These are phyloP conservation scores for Phyllostomus hastatus DNA, from an alignment of 2,113 vertebrate species.

Conservation along the genomic window DNA sequence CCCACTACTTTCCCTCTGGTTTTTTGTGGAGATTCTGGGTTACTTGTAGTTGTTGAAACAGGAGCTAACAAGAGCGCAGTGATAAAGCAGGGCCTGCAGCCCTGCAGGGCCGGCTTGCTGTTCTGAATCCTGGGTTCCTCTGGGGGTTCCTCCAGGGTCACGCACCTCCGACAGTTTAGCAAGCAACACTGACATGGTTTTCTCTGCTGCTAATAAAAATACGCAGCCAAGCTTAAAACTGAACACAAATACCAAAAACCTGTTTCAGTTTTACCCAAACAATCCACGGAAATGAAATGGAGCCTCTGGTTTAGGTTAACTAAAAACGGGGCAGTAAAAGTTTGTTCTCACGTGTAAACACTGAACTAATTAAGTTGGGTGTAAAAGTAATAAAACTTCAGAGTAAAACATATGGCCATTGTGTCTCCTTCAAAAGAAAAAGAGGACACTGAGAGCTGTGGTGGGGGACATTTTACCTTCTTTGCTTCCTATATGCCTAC, in stretches of 20 bases:
- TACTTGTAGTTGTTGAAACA: not conserved
- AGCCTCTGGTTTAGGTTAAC: not conserved
- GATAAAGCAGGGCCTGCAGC: not conserved
- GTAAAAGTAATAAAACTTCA: not conserved
- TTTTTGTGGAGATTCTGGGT: not conserved
- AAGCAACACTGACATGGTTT: not conserved
- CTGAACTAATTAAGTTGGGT: not conserved
- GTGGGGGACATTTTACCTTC: fast-evolving
- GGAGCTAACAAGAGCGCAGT: not conserved
- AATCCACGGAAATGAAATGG: not conserved
- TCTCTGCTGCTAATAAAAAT: not conserved
- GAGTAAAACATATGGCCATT: not conserved
- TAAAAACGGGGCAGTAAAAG: not conserved
- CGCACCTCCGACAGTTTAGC: not conserved
- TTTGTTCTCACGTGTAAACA: not conserved
- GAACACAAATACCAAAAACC: not conserved
- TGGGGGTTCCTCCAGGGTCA: not conserved
- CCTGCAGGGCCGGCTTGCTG: not conserved
- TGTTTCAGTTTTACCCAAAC: not conserved
- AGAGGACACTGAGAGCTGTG: no score
- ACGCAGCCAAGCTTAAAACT: not conserved
- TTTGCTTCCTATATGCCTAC: not conserved
- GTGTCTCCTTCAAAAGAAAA: not conserved
- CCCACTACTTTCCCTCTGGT: not conserved
- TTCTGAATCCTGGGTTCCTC: not conserved